A percentile compares a stretch with the other conserved stretches of the same genome.
phyloP scores from a whole-genome alignment of 2,888 invertebrate genomes.

The Acanthococcus lagerstroemiae region DNA sequence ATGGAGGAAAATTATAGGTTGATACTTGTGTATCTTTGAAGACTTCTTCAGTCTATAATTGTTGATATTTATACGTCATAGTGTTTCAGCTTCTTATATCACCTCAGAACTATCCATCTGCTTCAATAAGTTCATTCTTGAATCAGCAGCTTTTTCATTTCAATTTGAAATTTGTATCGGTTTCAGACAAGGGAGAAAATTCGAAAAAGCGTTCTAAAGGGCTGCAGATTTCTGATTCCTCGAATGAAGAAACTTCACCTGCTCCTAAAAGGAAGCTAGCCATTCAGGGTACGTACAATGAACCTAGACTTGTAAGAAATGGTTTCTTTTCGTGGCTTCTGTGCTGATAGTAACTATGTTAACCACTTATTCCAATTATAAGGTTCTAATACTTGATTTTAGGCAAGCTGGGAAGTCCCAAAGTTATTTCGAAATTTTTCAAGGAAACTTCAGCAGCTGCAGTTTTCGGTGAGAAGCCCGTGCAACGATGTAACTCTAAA shows the following conservation, averaged over 20 bases:
- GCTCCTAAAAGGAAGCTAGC: neutral
- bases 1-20: no score
- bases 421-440: conserved; percentile 18
- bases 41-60: no score
- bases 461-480: conserved; percentile 12
- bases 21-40: no score
- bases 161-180: no score
- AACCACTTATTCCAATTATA: neutral
- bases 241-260: conserved; percentile 13
- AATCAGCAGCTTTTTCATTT: no score
- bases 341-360: no score
- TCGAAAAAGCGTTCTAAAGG: neutral
- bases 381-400: neutral
- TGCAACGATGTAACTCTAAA: conserved; percentile 5
- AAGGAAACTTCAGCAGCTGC: conserved; percentile 11
- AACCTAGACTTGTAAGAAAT: neutral
- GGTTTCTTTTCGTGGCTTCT: neutral
- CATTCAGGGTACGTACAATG: neutral
- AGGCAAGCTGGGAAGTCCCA: conserved; percentile 6
- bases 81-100: no score
- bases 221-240: conserved; percentile 14
- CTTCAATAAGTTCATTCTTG: no score
- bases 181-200: no score
- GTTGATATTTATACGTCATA: no score
- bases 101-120: no score